Percentiles rank a stretch among this genome's conserved stretches.
Evolutionary conservation across 2,888 invertebrate species (phyloP).

Genomic region (Nyleta sp.): DNA sequence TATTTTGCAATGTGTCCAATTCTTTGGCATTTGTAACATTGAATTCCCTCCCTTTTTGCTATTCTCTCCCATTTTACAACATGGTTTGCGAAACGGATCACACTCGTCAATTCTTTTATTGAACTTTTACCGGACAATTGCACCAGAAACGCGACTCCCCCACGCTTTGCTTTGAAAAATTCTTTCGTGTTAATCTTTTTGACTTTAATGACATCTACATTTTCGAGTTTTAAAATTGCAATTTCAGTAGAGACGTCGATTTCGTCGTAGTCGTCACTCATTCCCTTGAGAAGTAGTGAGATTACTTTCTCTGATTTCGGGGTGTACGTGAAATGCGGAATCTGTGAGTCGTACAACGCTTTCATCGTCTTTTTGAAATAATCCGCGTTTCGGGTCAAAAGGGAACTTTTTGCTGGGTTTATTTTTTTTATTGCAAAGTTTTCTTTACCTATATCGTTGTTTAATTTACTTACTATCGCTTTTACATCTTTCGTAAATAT

Average conservation of each 20-base stretch:
- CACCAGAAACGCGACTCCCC: conserved; percentile 11
- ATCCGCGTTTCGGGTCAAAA: neutral
- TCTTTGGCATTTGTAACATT: conserved; percentile 20
- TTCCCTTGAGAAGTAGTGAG: conserved; percentile 11
- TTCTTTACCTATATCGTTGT: neutral
- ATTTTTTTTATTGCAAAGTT: conserved; percentile 30
- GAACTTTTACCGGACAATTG: conserved; percentile 3
- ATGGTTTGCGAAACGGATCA: conserved; percentile 8
- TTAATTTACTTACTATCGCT: conserved; percentile 1
- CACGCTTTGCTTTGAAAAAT: conserved; percentile 30
- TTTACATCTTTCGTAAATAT: conserved; percentile 24
- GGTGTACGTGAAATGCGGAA: conserved; percentile 28
- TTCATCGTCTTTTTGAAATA: neutral
- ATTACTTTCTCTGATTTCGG: conserved; percentile 19
- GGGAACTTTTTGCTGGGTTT: neutral
- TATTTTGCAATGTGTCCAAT: conserved; percentile 48
- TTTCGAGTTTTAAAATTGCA: neutral
- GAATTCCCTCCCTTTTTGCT: neutral
- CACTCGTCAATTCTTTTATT: conserved; percentile 3
- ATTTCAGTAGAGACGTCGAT: conserved; percentile 3
- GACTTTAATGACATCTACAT: conserved; percentile 30
- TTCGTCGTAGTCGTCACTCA: neutral
- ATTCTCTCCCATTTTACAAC: conserved; percentile 22
- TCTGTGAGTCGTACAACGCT: neutral
- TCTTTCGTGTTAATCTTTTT: conserved; percentile 20